Base-by-base conservation (phyloP, 2,113 vertebrate species). In the Oophaga pumilio region DNA sequence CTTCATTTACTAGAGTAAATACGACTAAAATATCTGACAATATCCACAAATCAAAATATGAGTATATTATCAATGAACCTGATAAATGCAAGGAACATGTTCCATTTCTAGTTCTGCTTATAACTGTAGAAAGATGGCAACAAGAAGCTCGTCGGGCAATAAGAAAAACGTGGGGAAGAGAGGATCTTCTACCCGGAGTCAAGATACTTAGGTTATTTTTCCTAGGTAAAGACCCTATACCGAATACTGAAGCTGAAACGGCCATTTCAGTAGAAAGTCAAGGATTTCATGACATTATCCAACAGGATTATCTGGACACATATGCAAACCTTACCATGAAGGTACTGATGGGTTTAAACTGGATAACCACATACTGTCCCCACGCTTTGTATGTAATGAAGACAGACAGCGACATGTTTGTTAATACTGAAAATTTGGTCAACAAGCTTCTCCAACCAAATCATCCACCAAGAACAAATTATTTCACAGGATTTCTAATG, bases 331-430 rank as follows among this genome's bases (percentile, higher is more conserved):
- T 99, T 89, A 99, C 98, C 22, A 95, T 96, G 82, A 99, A 99
- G 92, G 99, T 97, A 10, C 90, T 99, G 64, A 99, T 99, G 98
- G 98, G 97, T 80, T 97, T 99, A 96, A 97, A 98, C 91, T 99
- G 98, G 98, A 97, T 99, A 76, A 95, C 97, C 14, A 93, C 92
- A 14, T 94, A 97, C 87, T 99, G 98, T 87, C 96, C 97, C 1
- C 89, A 71, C 0, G 94, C 94, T 87, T 94, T 93, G 0, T 99
- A 99, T 0, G 96, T 98, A 79, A 99, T 99, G 98, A 99, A 99
- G 94, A 99, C 97, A 0, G 98, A 99, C 94, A 97, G 97, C 0
- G 98, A 99, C 90, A 97, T 99, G 97, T 99, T 99, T 85, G 95
- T 99, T 91, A 99, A 99, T 90, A 98, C 97, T 0, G 97, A 99